Evolutionary conservation across 1,140 invertebrate species (phyloP).

Genomic region (Macrotrachela quadricornifera): DNA sequence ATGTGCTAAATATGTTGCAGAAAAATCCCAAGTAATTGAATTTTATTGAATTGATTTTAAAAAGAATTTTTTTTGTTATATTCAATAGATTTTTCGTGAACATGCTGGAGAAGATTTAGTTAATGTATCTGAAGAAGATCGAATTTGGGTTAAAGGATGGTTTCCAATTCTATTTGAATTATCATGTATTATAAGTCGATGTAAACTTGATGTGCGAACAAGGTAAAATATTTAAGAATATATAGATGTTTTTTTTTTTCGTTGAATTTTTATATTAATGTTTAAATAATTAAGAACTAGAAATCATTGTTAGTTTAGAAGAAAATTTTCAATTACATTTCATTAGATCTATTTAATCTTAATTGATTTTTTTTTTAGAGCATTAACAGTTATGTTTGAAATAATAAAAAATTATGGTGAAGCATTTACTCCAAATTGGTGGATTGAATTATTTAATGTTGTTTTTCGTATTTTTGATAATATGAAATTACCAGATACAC

Average conservation of each 20-base stretch:
- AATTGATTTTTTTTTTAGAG: slow-evolving; percentile 22
- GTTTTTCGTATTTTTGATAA: slow-evolving; percentile 98
- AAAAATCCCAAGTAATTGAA: slow-evolving; percentile 45
- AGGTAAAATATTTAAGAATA: slow-evolving; percentile 9
- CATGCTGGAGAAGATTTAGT: slow-evolving; percentile 25
- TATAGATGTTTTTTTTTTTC: no score
- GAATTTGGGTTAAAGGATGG: slow-evolving; percentile 93
- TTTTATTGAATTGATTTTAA: no score
- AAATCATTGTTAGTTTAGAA: no score
- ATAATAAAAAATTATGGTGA: slow-evolving; percentile 94
- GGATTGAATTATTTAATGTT: slow-evolving; percentile 91
- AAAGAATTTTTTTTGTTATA: no score
- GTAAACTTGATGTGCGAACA: slow-evolving; percentile 32
- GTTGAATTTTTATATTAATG: no score
- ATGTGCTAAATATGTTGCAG: slow-evolving; percentile 79
- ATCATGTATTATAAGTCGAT: slow-evolving; percentile 78
- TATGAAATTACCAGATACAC: slow-evolving; percentile 86
- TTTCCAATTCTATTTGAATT: slow-evolving; percentile 92
- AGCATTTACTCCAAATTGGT: slow-evolving; percentile 82
- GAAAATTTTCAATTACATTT: no score
- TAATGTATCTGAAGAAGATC: slow-evolving; percentile 40
- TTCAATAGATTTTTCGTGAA: slow-evolving; percentile 37
- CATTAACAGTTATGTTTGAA: slow-evolving; percentile 57
- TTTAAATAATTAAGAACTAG: no score
- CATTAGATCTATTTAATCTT: no score